A percentile compares a stretch with the other conserved stretches of the same genome.
These are phyloP conservation scores for Aporrectodea caliginosa DNA, from an alignment of 1,140 invertebrate species.

Conservation along the genomic window DNA sequence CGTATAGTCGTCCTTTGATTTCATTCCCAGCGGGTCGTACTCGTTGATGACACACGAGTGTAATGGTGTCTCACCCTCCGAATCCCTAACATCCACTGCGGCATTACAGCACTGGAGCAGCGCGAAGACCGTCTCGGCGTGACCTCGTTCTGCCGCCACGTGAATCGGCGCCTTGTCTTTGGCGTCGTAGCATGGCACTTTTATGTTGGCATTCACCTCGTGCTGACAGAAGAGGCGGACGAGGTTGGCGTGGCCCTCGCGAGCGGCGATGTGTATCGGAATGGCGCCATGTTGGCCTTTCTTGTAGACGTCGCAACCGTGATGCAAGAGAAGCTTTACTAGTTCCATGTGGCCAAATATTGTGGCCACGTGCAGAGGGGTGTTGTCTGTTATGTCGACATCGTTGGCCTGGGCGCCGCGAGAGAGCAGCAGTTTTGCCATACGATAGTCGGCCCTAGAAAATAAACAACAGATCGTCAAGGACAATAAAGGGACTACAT, in stretches of 20 bases:
- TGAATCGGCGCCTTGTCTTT: constrained; percentile 28
- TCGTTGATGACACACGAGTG: constrained; percentile 23
- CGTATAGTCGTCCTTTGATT: constrained; percentile 28
- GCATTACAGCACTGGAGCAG: constrained; percentile 22
- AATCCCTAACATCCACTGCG: constrained; percentile 21
- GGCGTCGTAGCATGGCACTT: constrained; percentile 29
- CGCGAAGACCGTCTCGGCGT: constrained; percentile 13
- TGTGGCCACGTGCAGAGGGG: constrained; percentile 94
- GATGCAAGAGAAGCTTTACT: constrained; percentile 87
- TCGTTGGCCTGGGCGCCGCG: constrained; percentile 80
- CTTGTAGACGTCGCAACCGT: constrained; percentile 67
- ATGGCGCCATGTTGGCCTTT: constrained; percentile 23
- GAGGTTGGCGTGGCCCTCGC: constrained; percentile 28
- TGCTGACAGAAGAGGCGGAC: constrained; percentile 16
- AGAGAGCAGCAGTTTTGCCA: constrained; percentile 84
- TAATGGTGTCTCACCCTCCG: constrained; percentile 25
- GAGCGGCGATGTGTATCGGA: constrained; percentile 28
- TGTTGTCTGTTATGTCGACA: constrained; percentile 89
- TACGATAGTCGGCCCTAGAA: constrained; percentile 89
- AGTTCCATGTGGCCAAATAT: constrained; percentile 96
- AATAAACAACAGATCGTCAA: too few species aligned
- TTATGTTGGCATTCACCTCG: constrained; percentile 20
- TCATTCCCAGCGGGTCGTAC: constrained; percentile 25
- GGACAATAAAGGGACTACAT: too few species aligned
- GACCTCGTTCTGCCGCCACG: constrained; percentile 29